phyloP scores from a whole-genome alignment of 2,888 invertebrate species.

The Athalia rosae region DNA sequence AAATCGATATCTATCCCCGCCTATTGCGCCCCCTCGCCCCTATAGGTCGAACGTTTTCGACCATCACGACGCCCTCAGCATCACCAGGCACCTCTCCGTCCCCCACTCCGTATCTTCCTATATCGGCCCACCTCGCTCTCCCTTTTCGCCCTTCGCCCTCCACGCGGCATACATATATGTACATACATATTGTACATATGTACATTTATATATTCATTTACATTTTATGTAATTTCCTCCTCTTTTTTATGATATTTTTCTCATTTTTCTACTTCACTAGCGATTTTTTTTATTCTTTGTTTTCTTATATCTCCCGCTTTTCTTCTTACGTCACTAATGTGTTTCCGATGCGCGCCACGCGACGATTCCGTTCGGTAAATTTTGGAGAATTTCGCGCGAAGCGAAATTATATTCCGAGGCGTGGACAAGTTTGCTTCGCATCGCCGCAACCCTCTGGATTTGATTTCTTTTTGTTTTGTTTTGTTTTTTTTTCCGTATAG shows the following conservation, averaged over 20 bases:
- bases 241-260: background rate
- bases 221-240: background rate
- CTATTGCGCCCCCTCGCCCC: conserved; percentile 6
- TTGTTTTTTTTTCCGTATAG: background rate
- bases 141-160: background rate
- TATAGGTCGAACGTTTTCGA: conserved; percentile 20
- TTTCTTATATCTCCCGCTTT: background rate
- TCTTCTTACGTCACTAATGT: conserved; percentile 25
- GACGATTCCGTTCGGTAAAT: background rate
- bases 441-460: background rate
- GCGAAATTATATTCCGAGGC: conserved; percentile 26
- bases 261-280: background rate
- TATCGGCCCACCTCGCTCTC: conserved; percentile 1
- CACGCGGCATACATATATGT: too few relatives aligned
- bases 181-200: background rate
- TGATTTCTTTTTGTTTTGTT: background rate
- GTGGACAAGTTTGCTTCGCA: background rate
- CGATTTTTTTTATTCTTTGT: background rate
- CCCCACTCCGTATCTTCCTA: background rate
- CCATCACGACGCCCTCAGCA: conserved; percentile 15
- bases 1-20: conserved; percentile 44
- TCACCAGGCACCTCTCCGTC: background rate
- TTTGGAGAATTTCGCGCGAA: conserved; percentile 28
- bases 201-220: background rate
- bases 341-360: conserved; percentile 32